phyloP scores from a whole-genome alignment of 2,888 invertebrate genomes.

The Salpingus planirostris region DNA sequence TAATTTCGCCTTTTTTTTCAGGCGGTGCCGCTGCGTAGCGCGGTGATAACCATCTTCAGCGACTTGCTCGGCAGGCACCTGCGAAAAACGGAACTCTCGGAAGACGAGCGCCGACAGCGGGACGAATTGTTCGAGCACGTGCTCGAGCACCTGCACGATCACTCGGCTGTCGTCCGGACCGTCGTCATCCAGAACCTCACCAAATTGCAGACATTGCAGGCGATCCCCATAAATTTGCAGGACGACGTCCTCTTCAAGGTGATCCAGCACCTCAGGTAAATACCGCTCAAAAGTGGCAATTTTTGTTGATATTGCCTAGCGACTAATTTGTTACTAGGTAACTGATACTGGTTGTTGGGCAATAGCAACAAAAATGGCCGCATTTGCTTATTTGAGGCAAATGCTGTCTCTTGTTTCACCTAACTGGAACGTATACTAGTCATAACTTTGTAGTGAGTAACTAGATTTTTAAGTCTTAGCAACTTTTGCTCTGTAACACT shows the following conservation, averaged over 20 bases:
- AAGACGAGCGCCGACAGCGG: constrained; percentile 38
- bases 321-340: too few species aligned
- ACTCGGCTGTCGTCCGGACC: constrained; percentile 76
- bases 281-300: too few species aligned
- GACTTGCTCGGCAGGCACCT: constrained; percentile 66
- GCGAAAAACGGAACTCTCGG: constrained; percentile 53
- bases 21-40: constrained; percentile 65
- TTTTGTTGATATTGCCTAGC: too few species aligned
- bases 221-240: constrained; percentile 67
- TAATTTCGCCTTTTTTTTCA: constrained; percentile 38
- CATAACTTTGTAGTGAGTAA: too few species aligned
- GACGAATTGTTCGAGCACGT: constrained; percentile 75
- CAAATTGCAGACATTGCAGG: constrained; percentile 65
- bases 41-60: constrained; percentile 74
- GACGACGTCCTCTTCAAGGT: constrained; percentile 57
- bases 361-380: too few species aligned
- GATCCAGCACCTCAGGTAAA: constrained; percentile 65
- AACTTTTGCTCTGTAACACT: too few species aligned
- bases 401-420: too few species aligned
- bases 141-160: constrained; percentile 75
- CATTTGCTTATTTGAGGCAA: too few species aligned
- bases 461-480: too few species aligned
- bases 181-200: constrained; percentile 68
- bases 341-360: too few species aligned
- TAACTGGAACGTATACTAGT: too few species aligned